phyloP scores from a whole-genome alignment of 2,888 invertebrate genomes.

The Sisyra terminalis region DNA sequence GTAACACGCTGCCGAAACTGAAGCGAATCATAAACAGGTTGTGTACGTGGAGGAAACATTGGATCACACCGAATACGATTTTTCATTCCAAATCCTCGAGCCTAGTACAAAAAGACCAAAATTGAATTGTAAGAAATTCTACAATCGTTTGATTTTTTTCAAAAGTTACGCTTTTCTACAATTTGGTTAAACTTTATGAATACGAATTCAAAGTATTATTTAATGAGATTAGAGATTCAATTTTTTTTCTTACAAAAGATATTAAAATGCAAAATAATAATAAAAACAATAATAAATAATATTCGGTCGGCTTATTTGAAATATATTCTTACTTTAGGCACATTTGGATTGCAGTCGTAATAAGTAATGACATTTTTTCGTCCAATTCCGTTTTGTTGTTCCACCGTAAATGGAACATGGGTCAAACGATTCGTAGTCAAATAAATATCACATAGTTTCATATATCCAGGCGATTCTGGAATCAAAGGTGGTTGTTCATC shows the following conservation, averaged over 20 bases:
- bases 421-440: conserved; percentile 22
- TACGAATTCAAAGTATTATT: too few species aligned
- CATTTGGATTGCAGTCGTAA: conserved; percentile 20
- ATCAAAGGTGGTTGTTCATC: conserved; percentile 24
- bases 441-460: conserved; percentile 26
- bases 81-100: conserved; percentile 14
- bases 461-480: conserved; percentile 21
- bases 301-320: not conserved
- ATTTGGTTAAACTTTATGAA: too few species aligned
- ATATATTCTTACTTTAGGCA: conserved; percentile 16
- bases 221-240: too few species aligned
- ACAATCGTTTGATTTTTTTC: too few species aligned
- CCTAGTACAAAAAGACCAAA: conserved; percentile 8
- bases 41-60: conserved; percentile 11
- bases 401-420: conserved; percentile 20
- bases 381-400: conserved; percentile 19
- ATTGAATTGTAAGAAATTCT: too few species aligned
- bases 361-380: conserved; percentile 24
- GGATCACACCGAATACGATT: conserved; percentile 10
- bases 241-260: too few species aligned
- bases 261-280: not conserved
- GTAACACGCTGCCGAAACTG: conserved; percentile 13
- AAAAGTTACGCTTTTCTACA: too few species aligned
- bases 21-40: conserved; percentile 14
- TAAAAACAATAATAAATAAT: not conserved